A percentile compares a stretch with the other conserved stretches of the same genome.
Conservation (phyloP, 2,113 vertebrate species). For the Passer montanus region DNA sequence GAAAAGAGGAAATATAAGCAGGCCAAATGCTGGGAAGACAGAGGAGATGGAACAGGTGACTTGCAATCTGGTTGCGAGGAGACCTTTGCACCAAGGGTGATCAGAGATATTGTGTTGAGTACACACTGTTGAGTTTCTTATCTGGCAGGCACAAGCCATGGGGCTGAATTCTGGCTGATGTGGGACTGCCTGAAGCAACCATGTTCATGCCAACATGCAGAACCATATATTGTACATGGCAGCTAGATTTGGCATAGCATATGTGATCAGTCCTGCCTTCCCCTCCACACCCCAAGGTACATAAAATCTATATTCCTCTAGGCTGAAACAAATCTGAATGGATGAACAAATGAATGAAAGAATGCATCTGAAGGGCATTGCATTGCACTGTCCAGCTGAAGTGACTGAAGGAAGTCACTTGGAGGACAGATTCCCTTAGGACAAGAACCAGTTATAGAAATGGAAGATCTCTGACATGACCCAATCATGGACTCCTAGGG, state of each 20-base stretch:
- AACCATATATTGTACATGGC: not conserved
- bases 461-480: not conserved
- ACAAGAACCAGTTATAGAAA: not conserved
- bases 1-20: not conserved
- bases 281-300: not conserved
- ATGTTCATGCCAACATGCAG: rapidly evolving
- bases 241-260: not conserved
- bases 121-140: rapidly evolving
- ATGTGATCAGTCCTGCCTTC: not conserved
- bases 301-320: not conserved
- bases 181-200: not conserved
- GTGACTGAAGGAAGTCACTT: not conserved
- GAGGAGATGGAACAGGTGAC: not conserved
- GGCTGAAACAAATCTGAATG: not conserved
- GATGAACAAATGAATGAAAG: not conserved
- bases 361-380: not conserved
- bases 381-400: not conserved
- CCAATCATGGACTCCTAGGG: not conserved
- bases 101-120: not conserved
- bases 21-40: not conserved
- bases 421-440: not conserved
- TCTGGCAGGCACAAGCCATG: not conserved
- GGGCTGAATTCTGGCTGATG: not conserved
- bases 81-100: rapidly evolving
- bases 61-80: not conserved